Evolutionary conservation across 2,888 invertebrate species (phyloP), one percentile per base, ranked within the genome.

Genomic region (Halictus quadricinctus): DNA sequence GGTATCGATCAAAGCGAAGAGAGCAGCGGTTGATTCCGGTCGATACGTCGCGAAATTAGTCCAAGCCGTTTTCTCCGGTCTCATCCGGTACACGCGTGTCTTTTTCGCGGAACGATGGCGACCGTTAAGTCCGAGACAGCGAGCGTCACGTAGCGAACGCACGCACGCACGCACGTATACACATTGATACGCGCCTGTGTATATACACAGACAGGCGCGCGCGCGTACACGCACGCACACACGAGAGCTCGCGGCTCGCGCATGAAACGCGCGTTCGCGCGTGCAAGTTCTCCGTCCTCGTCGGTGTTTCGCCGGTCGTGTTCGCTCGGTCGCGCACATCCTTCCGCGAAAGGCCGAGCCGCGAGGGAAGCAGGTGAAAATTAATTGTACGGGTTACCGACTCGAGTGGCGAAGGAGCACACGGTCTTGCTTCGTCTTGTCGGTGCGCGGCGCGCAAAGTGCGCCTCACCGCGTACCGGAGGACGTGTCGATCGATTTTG

Each of bases 301-400:
- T 60, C 75, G 29, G 13, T 43, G 54, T 3, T 25, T 8, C 46
- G 75, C 66, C 15, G 64, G 29, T 54, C 72, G 54, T 75, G 58
- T 69, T 74, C 48, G 74, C 25, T 54, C 72, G 50, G 78, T 50
- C 79, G 81, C 76, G 80, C 69, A 72, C 82, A 87, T 88, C 80
- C 90, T 89, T 86, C 85, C 87, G 86, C 87, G 90, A 86, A 89
- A 84, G 86, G 81, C 88, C 82, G 83, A 80, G 76, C 79, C 81
- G 72, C 83, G 83, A 88, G 88, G 88, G 90, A 90, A 91, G 90
- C 92, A 93, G 93, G 93, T 93, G 93, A 92, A 92, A 93, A 93
- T 92, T 92, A 92, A 93, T 93, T 90, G 93, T 91, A 91, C 92
- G 91, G 90, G 92, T 92, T 92, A 89, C 90, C 89, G 88, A 87